Base-by-base conservation (phyloP, 2,797 vertebrate genomes). In the Tamandua tetradactyla region DNA sequence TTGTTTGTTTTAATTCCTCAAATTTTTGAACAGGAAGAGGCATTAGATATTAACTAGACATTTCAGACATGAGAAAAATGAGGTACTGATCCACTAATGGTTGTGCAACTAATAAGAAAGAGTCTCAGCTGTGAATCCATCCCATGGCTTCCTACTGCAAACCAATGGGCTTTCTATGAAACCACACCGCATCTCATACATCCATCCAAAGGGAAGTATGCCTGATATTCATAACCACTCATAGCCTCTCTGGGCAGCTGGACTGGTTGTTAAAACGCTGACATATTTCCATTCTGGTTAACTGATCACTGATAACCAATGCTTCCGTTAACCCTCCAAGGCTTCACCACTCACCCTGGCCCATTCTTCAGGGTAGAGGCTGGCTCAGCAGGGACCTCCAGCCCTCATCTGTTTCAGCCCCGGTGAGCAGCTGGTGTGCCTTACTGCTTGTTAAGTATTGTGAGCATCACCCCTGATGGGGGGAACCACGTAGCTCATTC, bases 1-100 rank as follows among this genome's bases (percentile, higher is more conserved):
- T 59, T 62, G 30, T 30, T 94, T 47, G 13, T 25, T 57, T 88
- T 74, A 44, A 74, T 84, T 92, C 49, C 32, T 94, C 35, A 78
- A 59, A 92, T 79, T 88, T 95, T 75, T 75, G 32, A 89, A 69
- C 25, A 82, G 59, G 20, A 87, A 69, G 42, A 74, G 52, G 22
- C 12, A 18, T 17, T 22, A 14, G 14, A 12, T 79, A 71, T 27
- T 49, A 37, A 40, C 3, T 40, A 8, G 55, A 86, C 42, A 59
- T 47, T 59, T 11, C 71, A 20, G 44, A 94, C 82, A 68, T 3
- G 22, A 91, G 47, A 32, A 85, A 68, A 76, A 23, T 37, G 37
- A 40, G 42, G 71, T 20, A 18, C 3, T 4, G 8, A 52, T 82
- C 82, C 15, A 44, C 11, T 79, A n/a, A 76, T 72, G 66, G 17